Evolutionary conservation across 35 echinoderm and acorn worm species (phyloP).

Genomic region (Strongylocentrotus purpuratus): DNA sequence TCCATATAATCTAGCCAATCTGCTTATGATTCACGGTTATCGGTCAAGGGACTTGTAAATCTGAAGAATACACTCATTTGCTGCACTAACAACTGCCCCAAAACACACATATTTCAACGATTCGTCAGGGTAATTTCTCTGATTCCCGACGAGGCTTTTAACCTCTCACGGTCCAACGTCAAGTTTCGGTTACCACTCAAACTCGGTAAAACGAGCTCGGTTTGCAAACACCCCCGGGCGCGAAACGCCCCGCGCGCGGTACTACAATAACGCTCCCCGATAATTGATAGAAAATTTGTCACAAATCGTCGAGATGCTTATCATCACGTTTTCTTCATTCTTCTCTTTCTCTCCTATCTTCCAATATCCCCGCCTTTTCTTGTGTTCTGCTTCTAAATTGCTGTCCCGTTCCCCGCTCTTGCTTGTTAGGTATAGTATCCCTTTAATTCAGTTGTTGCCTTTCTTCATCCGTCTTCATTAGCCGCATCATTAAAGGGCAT

Average conservation of each 20-base stretch:
- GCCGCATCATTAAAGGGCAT: not conserved
- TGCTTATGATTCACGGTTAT: not conserved
- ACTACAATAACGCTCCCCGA: not conserved
- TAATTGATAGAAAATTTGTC: not conserved
- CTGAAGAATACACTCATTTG: not conserved
- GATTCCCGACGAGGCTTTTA: not conserved
- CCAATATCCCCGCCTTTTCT: not conserved
- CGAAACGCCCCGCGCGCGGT: not conserved
- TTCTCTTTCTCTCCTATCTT: not conserved
- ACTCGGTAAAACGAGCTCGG: not conserved
- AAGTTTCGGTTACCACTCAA: constrained; percentile 10
- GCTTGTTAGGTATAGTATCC: not conserved
- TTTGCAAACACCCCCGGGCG: constrained; percentile 39
- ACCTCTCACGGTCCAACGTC: not conserved
- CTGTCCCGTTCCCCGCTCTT: not conserved
- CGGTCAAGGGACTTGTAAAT: not conserved
- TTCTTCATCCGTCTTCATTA: not conserved
- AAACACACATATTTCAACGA: constrained; percentile 1
- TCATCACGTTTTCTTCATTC: not conserved
- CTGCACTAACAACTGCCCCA: not conserved
- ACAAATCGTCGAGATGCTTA: constrained; percentile 3
- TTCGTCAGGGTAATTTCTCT: not conserved
- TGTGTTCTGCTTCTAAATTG: not conserved
- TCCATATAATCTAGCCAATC: too few relatives aligned
- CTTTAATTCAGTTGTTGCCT: not conserved